These are phyloP conservation scores for Ginglymostoma cirratum DNA, from an alignment of 2,113 vertebrate species.

Conservation along the genomic window DNA sequence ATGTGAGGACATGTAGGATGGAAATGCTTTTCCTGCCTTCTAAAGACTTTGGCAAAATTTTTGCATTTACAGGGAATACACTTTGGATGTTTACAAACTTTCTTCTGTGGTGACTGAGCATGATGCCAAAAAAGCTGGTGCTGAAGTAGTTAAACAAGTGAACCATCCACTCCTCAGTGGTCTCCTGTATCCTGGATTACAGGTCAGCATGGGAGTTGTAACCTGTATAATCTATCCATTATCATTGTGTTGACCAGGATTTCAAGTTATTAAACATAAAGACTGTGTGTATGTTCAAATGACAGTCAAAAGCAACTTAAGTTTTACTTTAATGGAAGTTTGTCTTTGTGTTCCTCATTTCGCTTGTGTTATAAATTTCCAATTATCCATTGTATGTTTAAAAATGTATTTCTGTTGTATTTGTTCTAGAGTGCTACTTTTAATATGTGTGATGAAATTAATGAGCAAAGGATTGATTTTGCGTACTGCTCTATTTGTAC, in stretches of 20 bases:
- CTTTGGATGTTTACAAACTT: constrained; percentile 85
- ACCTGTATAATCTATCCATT: neutral
- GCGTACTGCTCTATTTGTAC: neutral
- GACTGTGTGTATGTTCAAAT: neutral
- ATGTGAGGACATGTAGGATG: neutral
- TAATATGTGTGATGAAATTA: neutral
- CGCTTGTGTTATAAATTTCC: neutral
- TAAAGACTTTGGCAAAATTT: neutral
- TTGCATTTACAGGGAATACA: constrained; percentile 72
- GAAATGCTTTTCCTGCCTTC: neutral
- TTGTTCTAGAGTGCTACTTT: neutral
- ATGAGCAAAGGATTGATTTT: neutral
- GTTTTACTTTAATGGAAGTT: neutral
- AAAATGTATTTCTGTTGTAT: neutral
- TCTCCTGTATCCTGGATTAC: constrained; percentile 89
- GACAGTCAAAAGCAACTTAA: neutral
- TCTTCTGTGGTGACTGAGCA: constrained; percentile 89
- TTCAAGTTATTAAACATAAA: neutral
- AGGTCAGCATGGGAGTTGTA: constrained; percentile 62
- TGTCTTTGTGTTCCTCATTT: neutral
- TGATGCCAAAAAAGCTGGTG: constrained; percentile 93
- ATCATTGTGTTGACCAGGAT: neutral
- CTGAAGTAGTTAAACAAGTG: constrained; percentile 96
- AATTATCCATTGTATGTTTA: neutral
- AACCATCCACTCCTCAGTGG: constrained; percentile 91